Evolutionary conservation across 2,888 invertebrate genomes (phyloP), one percentile per base, ranked within the genome.

Genomic region (Saturnia japonica): DNA sequence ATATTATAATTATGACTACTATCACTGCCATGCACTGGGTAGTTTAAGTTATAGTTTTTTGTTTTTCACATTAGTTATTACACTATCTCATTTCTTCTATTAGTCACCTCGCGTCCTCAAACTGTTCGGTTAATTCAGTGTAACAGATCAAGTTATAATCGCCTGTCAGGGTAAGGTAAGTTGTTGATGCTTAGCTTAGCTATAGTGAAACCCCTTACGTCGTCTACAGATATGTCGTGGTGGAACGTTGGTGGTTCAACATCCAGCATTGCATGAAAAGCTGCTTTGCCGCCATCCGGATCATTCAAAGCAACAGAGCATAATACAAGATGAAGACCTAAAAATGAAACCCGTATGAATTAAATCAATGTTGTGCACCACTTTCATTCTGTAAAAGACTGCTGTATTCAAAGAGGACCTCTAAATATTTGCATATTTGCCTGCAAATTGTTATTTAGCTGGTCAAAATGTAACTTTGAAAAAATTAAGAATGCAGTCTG

Each of bases 261-360:
- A 74, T 98, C 97, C 47, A 99, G 94, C 82, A 99, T 94, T 75
- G 97, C 96, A 77, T 97, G 96, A 91, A 99, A 99, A 0, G 98
- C 97, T 73, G 96, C 96, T 88, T 98, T 97, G 95, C 99, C 99
- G 83, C 98, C 98, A 73, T 99, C 99, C 14, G 96, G 95, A 90
- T 99, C 99, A 51, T 97, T 97, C 75, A 98, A 91, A n/a, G 98
- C 97, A 85, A 97, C 97, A 78, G 97, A 97, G 82, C 98, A 98
- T 42, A 98, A 89, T 72, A 99, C 96, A 71, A 99, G 94, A 88
- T 99, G 99, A 76, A 99, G 95, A 64, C 99, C 98, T 85, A 62
- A 14, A 71, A 60, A 51, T 7, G 47, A 19, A 51, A 19, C 11
- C 19, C 19, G 2, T 1, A 51, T 51, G 19, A 51, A 51, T 51